These are phyloP conservation scores for Heterotis niloticus DNA, from an alignment of 2,113 vertebrate genomes.

Conservation along the genomic window DNA sequence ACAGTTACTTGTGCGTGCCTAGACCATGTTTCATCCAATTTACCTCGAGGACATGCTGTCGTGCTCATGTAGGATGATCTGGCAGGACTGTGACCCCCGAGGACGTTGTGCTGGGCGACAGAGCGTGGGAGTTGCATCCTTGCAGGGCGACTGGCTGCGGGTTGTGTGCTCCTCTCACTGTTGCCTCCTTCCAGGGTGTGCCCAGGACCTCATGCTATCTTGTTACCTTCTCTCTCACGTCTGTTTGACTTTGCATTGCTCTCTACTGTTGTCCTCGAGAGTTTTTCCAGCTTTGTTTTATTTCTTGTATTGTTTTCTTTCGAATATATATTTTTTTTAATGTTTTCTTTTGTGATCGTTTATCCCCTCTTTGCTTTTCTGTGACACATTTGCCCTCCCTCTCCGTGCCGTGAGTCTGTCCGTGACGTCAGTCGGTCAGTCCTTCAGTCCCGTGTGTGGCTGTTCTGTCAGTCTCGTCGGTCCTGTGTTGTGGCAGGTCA, in stretches of 20 bases:
- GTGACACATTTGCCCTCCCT: conserved; percentile 48
- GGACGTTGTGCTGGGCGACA: conserved; percentile 30
- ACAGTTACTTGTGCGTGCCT: neutral
- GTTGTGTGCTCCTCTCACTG: conserved; percentile 58
- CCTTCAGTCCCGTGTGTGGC: conserved; percentile 55
- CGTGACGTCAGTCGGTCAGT: conserved; percentile 43
- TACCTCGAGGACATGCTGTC: neutral
- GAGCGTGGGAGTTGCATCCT: conserved; percentile 70
- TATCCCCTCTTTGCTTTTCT: conserved; percentile 39
- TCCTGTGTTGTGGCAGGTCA: conserved; percentile 56
- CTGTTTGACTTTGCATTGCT: conserved; percentile 51
- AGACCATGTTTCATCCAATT: neutral
- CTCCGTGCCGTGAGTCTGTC: conserved; percentile 43
- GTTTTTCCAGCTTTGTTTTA: conserved; percentile 33
- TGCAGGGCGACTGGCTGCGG: conserved; percentile 56
- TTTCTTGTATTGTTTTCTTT: conserved; percentile 34
- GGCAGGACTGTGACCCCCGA: neutral
- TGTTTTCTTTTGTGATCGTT: neutral
- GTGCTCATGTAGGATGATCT: neutral
- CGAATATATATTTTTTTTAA: no score
- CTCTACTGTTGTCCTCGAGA: conserved; percentile 28
- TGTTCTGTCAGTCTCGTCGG: conserved; percentile 49
- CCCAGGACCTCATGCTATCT: conserved; percentile 76
- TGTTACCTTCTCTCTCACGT: conserved; percentile 55
- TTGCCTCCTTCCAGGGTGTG: conserved; percentile 76